These are phyloP conservation scores for Drosophila setifemur DNA, from an alignment of 1,140 invertebrate genomes.

Conservation along the genomic window DNA sequence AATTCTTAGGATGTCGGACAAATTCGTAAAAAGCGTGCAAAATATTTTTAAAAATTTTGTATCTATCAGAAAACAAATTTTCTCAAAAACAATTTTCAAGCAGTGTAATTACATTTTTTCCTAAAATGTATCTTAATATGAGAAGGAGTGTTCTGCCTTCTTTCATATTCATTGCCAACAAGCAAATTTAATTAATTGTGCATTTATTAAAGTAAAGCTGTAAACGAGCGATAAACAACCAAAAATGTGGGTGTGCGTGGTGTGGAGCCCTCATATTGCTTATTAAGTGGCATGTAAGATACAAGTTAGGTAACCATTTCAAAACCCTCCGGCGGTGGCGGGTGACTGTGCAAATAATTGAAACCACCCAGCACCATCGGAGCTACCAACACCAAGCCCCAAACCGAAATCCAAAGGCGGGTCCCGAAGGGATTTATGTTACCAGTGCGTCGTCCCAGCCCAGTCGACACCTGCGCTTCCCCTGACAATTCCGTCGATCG, in stretches of 20 bases:
- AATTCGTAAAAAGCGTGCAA: too few relatives aligned
- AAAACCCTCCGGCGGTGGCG: constrained; percentile 15
- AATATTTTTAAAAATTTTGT: too few relatives aligned
- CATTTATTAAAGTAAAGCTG: constrained; percentile 63
- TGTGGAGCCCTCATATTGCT: constrained; percentile 53
- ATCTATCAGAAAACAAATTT: too few relatives aligned
- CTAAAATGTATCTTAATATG: too few relatives aligned
- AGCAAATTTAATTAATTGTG: constrained; percentile 62
- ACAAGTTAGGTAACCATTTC: constrained; percentile 45
- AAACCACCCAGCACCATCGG: constrained; percentile 28
- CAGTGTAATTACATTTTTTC: too few relatives aligned
- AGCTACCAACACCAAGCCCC: not conserved
- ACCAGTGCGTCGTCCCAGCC: constrained; percentile 2
- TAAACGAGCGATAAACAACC: constrained; percentile 35
- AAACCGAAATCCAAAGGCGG: not conserved
- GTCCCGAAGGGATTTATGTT: constrained; percentile 40
- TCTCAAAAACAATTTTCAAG: too few relatives aligned
- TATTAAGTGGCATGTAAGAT: constrained; percentile 71
- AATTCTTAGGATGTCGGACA: too few relatives aligned
- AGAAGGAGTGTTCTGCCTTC: not conserved
- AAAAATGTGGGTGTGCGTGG: constrained; percentile 15
- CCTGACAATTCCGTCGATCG: not conserved
- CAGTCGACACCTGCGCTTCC: constrained; percentile 23
- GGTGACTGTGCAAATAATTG: constrained; percentile 62
- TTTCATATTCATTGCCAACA: constrained; percentile 16